These are phyloP conservation scores for Ommatoiulus sabulosus DNA, from an alignment of 2,888 invertebrate species.

Conservation along the genomic window DNA sequence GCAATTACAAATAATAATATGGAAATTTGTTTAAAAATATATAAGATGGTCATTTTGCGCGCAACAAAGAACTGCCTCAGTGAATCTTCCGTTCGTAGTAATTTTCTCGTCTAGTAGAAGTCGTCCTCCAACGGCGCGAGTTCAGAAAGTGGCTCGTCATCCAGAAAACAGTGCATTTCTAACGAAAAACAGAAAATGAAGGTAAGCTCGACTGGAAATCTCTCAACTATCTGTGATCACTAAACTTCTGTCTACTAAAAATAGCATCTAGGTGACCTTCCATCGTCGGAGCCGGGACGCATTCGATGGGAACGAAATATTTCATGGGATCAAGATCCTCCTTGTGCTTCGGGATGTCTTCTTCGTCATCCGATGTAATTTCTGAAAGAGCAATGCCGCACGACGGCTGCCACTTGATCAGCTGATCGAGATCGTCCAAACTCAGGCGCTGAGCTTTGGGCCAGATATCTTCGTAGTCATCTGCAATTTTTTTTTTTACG, in stretches of 20 bases:
- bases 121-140: neutral
- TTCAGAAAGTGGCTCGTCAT: constrained; percentile 4
- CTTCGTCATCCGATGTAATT: neutral
- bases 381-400: neutral
- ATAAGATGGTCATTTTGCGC: neutral
- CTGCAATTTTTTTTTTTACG: neutral
- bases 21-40: neutral
- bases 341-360: neutral
- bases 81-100: too few species aligned
- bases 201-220: neutral
- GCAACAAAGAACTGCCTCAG: neutral
- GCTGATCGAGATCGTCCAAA: neutral
- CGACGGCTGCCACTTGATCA: constrained; percentile 40
- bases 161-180: neutral
- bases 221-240: neutral
- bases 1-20: neutral
- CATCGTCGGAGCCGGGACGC: neutral
- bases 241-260: neutral
- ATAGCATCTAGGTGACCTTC: neutral
- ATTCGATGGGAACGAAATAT: neutral
- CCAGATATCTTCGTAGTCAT: constrained; percentile 48
- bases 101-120: neutral
- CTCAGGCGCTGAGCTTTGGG: neutral
- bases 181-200: neutral
- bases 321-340: neutral